phyloP scores from a whole-genome alignment of 2,888 invertebrate species.

The Hydriomena furcata region DNA sequence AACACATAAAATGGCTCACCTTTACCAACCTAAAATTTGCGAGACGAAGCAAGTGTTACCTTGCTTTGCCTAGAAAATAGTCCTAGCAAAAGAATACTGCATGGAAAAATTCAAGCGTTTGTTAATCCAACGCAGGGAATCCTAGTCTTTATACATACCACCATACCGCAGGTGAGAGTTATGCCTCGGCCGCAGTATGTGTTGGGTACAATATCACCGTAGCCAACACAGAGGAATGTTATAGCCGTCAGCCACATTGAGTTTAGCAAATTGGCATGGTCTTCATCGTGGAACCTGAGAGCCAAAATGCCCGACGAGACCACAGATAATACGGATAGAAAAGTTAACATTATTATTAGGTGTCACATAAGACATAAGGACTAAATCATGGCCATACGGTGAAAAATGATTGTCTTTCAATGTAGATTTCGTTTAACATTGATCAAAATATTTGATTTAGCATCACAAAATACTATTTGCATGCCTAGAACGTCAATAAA shows the following conservation, averaged over 20 bases:
- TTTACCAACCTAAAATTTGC: conserved; percentile 67
- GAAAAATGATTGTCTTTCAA: conserved; percentile 18
- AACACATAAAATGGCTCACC: conserved; percentile 83
- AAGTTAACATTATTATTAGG: conserved; percentile 32
- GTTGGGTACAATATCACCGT: conserved; percentile 99
- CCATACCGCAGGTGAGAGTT: conserved; percentile 99
- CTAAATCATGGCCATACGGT: conserved; percentile 17
- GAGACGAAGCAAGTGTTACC: conserved; percentile 67
- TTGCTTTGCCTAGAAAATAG: conserved; percentile 62
- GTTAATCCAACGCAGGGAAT: conserved; percentile 61
- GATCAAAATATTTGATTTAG: conserved; percentile 43
- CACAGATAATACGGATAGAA: conserved; percentile 70
- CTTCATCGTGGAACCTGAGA: conserved; percentile 97
- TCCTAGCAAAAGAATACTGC: conserved; percentile 44
- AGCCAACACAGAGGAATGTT: conserved; percentile 99
- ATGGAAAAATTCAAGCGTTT: conserved; percentile 43
- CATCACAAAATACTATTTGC: conserved; percentile 51
- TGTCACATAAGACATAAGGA: conserved; percentile 24
- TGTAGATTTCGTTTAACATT: conserved; percentile 38
- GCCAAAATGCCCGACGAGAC: conserved; percentile 83
- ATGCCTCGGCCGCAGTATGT: conserved; percentile 99
- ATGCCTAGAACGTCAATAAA: conserved; percentile 70
- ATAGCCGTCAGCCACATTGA: conserved; percentile 99
- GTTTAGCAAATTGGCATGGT: conserved; percentile 99
- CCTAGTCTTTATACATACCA: conserved; percentile 91